Conservation (phyloP, 2,113 vertebrate species). For the Corvus cornix region DNA sequence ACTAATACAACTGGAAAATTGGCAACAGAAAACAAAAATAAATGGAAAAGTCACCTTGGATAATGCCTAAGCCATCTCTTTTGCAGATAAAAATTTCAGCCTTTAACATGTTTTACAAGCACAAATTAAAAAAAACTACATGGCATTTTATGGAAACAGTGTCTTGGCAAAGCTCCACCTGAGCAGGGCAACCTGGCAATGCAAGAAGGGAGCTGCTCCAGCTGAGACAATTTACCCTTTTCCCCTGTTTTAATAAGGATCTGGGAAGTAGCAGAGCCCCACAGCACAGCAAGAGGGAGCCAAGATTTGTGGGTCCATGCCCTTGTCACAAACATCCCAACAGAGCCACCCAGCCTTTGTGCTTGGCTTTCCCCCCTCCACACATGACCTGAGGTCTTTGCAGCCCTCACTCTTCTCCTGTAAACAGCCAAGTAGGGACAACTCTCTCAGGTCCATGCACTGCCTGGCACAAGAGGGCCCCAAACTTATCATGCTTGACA, state of each 20-base stretch:
- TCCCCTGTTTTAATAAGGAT: neutral
- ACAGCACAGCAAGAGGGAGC: neutral
- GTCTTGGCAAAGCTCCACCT: neutral
- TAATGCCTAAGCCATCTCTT: neutral
- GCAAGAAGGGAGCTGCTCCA: neutral
- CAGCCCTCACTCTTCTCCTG: neutral
- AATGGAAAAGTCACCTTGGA: neutral
- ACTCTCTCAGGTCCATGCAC: accelerated
- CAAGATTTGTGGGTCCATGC: neutral
- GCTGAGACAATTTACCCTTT: neutral
- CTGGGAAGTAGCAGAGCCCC: neutral
- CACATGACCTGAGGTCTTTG: neutral
- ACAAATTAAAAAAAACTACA: too few relatives aligned
- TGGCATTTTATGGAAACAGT: neutral
- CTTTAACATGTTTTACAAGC: neutral
- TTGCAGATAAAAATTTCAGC: neutral
- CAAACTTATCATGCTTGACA: neutral
- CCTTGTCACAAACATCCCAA: neutral
- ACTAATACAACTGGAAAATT: neutral
- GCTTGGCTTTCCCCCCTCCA: neutral
- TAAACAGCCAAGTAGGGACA: neutral
- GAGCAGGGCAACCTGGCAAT: neutral
- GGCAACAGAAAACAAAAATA: neutral
- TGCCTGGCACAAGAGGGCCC: neutral
- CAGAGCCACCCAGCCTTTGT: neutral